Conservation (phyloP, 30 jellyfish, hydroid and myxozoan genomes). For the Chrysaora quinquecirrha region DNA sequence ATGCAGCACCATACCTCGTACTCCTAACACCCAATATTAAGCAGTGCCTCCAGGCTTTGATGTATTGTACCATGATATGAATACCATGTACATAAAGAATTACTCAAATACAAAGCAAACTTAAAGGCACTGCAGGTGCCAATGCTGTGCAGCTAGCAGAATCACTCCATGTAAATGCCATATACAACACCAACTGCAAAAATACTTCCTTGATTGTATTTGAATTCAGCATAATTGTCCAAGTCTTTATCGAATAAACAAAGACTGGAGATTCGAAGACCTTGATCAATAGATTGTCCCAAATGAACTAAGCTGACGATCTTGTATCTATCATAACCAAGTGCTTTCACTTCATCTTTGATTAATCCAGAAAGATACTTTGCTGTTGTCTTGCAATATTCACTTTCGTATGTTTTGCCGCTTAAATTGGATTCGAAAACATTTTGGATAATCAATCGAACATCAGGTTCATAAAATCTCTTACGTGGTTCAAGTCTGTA, state of each 20-base stretch:
- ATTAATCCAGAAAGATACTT: neutral
- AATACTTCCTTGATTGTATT: neutral
- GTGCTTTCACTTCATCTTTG: conserved; percentile 14
- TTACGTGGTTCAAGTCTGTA: neutral
- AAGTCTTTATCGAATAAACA: conserved; percentile 4
- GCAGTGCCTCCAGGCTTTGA: too few species aligned
- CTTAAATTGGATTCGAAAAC: conserved; percentile 13
- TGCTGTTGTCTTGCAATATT: conserved; percentile 9
- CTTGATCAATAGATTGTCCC: conserved; percentile 28
- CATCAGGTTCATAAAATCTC: conserved; percentile 39
- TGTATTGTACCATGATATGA: too few species aligned
- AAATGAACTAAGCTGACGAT: conserved; percentile 11
- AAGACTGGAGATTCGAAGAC: conserved; percentile 23
- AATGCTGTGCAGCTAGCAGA: too few species aligned
- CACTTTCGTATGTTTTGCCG: conserved; percentile 9
- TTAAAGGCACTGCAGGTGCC: too few species aligned
- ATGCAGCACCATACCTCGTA: too few species aligned
- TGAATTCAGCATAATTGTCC: conserved; percentile 32
- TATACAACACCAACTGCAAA: conserved; percentile 43
- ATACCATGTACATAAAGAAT: too few species aligned
- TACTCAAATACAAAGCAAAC: too few species aligned
- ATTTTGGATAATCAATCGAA: conserved; percentile 16
- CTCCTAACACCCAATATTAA: too few species aligned
- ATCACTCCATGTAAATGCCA: conserved; percentile 33
- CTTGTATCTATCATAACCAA: conserved; percentile 19